These are phyloP conservation scores for Porites lutea DNA, from an alignment of 64 coral and sea anemone genomes.

Conservation along the genomic window DNA sequence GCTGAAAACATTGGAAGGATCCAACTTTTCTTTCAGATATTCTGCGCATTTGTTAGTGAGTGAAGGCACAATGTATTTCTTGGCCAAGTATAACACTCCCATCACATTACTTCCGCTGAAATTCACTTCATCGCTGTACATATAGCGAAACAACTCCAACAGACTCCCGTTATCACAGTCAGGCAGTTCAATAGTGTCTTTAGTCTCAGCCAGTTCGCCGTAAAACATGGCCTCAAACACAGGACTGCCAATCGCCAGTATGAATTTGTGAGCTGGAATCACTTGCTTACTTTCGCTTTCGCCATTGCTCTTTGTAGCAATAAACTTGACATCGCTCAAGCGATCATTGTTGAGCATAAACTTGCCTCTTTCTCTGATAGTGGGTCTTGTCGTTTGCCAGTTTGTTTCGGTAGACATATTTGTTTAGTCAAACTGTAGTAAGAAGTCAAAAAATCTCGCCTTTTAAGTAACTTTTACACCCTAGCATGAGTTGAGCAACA, in stretches of 20 bases:
- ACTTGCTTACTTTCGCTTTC: background rate
- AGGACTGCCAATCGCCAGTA: conserved; percentile 32
- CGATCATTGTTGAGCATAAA: conserved; percentile 17
- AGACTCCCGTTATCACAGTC: conserved; percentile 11
- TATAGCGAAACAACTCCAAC: conserved; percentile 28
- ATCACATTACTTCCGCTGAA: conserved; percentile 32
- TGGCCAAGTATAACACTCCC: conserved; percentile 41
- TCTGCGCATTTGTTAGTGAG: background rate
- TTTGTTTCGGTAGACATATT: background rate
- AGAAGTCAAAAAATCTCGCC: too few relatives aligned
- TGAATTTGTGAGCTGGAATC: conserved; percentile 34
- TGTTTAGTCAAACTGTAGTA: too few relatives aligned
- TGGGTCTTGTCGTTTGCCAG: conserved; percentile 4
- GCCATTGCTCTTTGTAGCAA: background rate
- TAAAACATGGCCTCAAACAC: conserved; percentile 53
- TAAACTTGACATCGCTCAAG: conserved; percentile 19
- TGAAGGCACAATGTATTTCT: conserved; percentile 35
- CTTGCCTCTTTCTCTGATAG: conserved; percentile 15
- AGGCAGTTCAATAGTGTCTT: conserved; percentile 29
- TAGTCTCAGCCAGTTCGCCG: background rate
- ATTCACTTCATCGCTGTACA: conserved; percentile 36
- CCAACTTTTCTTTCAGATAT: background rate
- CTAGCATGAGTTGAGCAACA: too few relatives aligned
- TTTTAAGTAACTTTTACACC: too few relatives aligned
- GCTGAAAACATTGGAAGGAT: conserved; percentile 14